Conservation (phyloP, 2,888 invertebrate genomes). For the Mellilla xanthometata region DNA sequence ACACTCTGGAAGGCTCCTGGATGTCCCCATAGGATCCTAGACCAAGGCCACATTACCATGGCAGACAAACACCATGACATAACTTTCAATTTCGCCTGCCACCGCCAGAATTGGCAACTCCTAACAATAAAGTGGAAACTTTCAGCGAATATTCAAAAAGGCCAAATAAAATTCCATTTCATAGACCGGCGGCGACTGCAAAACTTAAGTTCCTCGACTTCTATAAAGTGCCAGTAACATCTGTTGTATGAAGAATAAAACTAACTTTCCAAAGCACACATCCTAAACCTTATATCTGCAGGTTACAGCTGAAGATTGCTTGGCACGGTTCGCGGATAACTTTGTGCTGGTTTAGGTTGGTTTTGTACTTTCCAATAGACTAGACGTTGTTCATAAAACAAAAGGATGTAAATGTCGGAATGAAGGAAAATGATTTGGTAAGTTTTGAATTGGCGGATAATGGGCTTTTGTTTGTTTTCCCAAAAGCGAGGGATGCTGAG, state of each 20-base stretch:
- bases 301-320: slow-evolving; percentile 30
- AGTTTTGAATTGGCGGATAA: slow-evolving; percentile 25
- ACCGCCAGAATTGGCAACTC: slow-evolving; percentile 20
- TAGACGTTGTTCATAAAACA: slow-evolving; percentile 64
- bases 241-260: slow-evolving; percentile 66
- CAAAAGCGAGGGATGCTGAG: slow-evolving; percentile 9
- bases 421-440: slow-evolving; percentile 29
- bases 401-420: slow-evolving; percentile 40
- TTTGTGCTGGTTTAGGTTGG: slow-evolving; percentile 49
- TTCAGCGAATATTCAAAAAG: slow-evolving; percentile 64
- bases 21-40: neutral
- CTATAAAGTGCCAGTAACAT: slow-evolving; percentile 68
- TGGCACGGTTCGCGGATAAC: slow-evolving; percentile 9
- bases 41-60: slow-evolving; percentile 23
- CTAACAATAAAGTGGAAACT: slow-evolving; percentile 38
- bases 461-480: slow-evolving; percentile 21
- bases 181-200: slow-evolving; percentile 53
- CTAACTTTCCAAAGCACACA: slow-evolving; percentile 37
- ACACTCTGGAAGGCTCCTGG: too few species aligned
- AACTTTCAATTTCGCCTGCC: slow-evolving; percentile 28
- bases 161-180: slow-evolving; percentile 75
- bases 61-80: slow-evolving; percentile 19
- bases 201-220: slow-evolving; percentile 62
- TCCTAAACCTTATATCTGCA: slow-evolving; percentile 24
- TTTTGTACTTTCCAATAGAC: slow-evolving; percentile 62